Percentiles rank a stretch among this genome's conserved stretches.
phyloP scores from a whole-genome alignment of 2,113 vertebrate species.

The Phoenicopterus ruber region DNA sequence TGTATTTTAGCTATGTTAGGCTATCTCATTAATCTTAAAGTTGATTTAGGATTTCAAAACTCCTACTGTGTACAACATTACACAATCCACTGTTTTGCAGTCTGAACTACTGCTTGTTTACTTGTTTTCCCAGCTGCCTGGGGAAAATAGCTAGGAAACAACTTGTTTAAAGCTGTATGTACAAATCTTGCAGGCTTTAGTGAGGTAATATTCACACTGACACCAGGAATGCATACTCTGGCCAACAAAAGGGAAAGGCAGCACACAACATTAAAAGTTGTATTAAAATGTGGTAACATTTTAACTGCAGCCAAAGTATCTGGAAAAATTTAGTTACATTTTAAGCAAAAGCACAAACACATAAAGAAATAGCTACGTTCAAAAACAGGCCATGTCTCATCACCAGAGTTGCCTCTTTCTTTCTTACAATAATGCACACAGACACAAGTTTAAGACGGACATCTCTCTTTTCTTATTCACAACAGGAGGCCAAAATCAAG shows the following conservation, averaged over 20 bases:
- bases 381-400: neutral
- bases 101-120: neutral
- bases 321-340: neutral
- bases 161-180: conserved; percentile 1
- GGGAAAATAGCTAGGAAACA: conserved; percentile 4
- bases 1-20: neutral
- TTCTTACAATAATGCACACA: neutral
- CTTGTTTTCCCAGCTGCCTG: conserved; percentile 6
- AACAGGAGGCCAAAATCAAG: neutral
- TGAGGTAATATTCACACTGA: neutral
- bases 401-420: neutral
- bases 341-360: neutral
- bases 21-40: neutral
- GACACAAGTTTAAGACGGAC: neutral
- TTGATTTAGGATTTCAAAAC: conserved; percentile 1
- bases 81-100: conserved; percentile 7
- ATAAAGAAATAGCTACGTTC: neutral
- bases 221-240: neutral
- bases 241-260: neutral
- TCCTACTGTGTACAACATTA: neutral
- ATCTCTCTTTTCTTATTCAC: neutral
- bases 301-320: neutral
- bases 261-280: neutral
- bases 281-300: neutral
- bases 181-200: neutral